Conservation (phyloP, 2,113 vertebrate species). For the Hylia prasina region DNA sequence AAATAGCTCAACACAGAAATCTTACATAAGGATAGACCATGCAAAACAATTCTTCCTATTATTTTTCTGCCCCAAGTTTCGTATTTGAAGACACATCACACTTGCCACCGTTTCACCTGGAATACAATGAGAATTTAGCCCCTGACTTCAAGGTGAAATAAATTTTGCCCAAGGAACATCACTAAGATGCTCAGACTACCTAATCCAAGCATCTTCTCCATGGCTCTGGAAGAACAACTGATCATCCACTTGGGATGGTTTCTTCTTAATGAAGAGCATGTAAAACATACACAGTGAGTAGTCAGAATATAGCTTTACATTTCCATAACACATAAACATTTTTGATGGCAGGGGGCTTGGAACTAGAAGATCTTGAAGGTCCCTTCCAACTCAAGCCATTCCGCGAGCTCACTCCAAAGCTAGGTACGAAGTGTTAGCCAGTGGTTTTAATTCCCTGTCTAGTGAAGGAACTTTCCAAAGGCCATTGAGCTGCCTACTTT, state of each 20-base stretch:
- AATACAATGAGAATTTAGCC: not conserved
- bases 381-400: not conserved
- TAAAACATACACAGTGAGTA: not conserved
- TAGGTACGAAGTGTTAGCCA: not conserved
- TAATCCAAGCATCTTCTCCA: not conserved
- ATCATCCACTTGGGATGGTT: not conserved
- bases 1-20: not conserved
- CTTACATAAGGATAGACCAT: not conserved
- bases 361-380: not conserved
- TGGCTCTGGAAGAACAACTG: not conserved
- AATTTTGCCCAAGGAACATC: not conserved
- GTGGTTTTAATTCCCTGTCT: not conserved
- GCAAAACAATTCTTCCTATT: not conserved
- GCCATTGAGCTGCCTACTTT: not conserved
- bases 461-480: not conserved
- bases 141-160: not conserved
- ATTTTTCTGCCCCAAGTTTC: not conserved
- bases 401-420: not conserved
- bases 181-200: not conserved
- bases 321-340: not conserved
- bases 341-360: not conserved
- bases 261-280: not conserved
- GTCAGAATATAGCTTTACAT: not conserved
- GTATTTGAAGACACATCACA: not conserved
- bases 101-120: not conserved